Evolutionary conservation across 2,113 vertebrate genomes (phyloP).

Genomic region (Illadopsis cleaveri): DNA sequence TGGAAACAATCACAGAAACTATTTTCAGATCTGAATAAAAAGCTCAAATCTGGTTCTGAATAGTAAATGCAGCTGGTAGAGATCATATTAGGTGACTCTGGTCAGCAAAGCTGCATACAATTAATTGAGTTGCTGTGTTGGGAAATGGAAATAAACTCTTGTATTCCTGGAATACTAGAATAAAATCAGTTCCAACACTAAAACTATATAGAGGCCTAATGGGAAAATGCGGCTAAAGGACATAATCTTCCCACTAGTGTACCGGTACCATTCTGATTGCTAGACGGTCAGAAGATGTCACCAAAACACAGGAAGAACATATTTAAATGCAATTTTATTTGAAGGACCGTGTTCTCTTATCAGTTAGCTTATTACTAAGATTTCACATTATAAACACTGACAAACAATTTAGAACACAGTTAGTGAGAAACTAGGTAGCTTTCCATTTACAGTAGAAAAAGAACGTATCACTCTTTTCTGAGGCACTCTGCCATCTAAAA

Average conservation of each 20-base stretch:
- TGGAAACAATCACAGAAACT: not conserved
- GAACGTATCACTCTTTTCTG: not conserved
- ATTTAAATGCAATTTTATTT: not conserved
- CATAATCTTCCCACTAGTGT: not conserved
- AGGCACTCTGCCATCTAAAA: not conserved
- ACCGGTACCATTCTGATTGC: not conserved
- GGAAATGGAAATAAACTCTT: not conserved
- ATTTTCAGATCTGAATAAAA: not conserved
- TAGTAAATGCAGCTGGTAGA: not conserved
- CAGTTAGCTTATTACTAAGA: not conserved
- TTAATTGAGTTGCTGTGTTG: not conserved
- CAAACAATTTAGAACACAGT: not conserved
- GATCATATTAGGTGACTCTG: not conserved
- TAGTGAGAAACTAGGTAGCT: not conserved
- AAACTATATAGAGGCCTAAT: not conserved
- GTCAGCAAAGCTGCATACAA: not conserved
- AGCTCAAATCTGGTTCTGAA: not conserved
- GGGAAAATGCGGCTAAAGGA: not conserved
- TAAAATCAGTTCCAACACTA: not conserved
- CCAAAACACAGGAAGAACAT: not conserved
- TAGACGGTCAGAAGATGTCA: not conserved
- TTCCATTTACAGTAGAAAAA: not conserved
- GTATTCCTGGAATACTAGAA: not conserved
- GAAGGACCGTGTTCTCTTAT: not conserved
- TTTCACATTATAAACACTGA: not conserved